These are phyloP conservation scores for Cosmorhoe ocellata DNA, from an alignment of 2,888 invertebrate species.

Conservation along the genomic window DNA sequence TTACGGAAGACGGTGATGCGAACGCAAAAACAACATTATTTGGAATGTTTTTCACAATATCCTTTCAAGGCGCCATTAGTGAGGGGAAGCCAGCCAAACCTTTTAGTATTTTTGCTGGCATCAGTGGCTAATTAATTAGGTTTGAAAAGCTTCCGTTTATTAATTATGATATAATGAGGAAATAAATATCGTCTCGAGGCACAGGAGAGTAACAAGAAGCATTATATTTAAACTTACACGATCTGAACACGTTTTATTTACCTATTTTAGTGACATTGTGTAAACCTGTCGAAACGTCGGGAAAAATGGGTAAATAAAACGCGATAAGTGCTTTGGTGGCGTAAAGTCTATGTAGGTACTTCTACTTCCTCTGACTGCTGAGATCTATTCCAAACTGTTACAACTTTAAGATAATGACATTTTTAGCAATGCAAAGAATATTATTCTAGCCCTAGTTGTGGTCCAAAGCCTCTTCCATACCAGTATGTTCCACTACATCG, in stretches of 20 bases:
- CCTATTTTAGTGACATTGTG: no score
- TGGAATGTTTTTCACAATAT: slow-evolving; percentile 47
- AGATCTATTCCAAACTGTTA: not conserved
- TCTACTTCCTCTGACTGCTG: no score
- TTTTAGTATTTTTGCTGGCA: slow-evolving; percentile 28
- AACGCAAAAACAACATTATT: slow-evolving; percentile 52
- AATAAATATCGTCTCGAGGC: not conserved
- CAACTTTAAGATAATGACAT: no score
- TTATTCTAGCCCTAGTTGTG: slow-evolving; percentile 34
- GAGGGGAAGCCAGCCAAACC: slow-evolving; percentile 44
- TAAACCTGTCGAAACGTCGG: no score
- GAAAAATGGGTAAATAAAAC: no score
- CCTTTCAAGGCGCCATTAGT: slow-evolving; percentile 49
- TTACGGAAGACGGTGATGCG: slow-evolving; percentile 45
- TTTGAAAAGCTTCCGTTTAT: slow-evolving; percentile 25
- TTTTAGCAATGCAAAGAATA: slow-evolving; percentile 40
- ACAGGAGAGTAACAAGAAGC: no score
- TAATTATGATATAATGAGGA: slow-evolving; percentile 8
- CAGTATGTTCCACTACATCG: slow-evolving; percentile 39
- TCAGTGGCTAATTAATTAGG: slow-evolving; percentile 13
- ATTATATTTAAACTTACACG: no score
- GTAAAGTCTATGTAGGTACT: no score
- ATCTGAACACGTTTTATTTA: no score
- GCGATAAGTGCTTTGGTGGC: no score
- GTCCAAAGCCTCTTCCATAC: slow-evolving; percentile 39